Evolutionary conservation across 2,888 invertebrate genomes (phyloP).

Genomic region (Strigamia crassipes): DNA sequence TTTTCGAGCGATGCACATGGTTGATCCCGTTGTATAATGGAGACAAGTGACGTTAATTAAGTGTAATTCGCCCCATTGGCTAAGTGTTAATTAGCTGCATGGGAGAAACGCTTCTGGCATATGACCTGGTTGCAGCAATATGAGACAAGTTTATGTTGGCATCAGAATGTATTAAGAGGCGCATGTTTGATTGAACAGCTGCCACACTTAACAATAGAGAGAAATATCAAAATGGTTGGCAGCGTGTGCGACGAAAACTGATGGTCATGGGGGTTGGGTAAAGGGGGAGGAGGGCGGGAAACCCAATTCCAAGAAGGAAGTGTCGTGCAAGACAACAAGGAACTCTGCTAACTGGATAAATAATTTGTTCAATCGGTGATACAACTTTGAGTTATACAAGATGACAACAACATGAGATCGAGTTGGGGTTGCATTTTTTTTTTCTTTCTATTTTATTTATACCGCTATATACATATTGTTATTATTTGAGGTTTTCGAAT

Average conservation of each 20-base stretch:
- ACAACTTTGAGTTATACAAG: background rate
- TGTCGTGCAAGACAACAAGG: conserved; percentile 27
- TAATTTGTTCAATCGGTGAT: background rate
- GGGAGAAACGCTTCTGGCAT: conserved; percentile 29
- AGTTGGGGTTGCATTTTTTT: no score
- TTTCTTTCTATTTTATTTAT: no score
- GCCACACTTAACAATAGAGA: conserved; percentile 8
- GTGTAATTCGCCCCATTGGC: conserved; percentile 33
- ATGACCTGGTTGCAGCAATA: conserved; percentile 25
- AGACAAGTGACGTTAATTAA: conserved; percentile 35
- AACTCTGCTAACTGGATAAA: background rate
- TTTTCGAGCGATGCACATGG: conserved; percentile 18
- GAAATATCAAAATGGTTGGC: background rate
- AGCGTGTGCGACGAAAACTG: background rate
- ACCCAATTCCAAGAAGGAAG: conserved; percentile 27
- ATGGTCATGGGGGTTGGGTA: background rate
- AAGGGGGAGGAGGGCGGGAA: background rate
- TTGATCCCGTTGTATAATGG: conserved; percentile 27
- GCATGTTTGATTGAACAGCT: conserved; percentile 34
- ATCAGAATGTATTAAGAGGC: conserved; percentile 32
- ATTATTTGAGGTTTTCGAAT: no score
- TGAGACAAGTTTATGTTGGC: conserved; percentile 31
- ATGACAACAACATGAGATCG: background rate
- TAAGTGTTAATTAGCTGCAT: conserved; percentile 32
- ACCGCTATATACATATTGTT: no score